Evolutionary conservation across 2,113 vertebrate genomes (phyloP).

Genomic region (Spilogale gracilis): DNA sequence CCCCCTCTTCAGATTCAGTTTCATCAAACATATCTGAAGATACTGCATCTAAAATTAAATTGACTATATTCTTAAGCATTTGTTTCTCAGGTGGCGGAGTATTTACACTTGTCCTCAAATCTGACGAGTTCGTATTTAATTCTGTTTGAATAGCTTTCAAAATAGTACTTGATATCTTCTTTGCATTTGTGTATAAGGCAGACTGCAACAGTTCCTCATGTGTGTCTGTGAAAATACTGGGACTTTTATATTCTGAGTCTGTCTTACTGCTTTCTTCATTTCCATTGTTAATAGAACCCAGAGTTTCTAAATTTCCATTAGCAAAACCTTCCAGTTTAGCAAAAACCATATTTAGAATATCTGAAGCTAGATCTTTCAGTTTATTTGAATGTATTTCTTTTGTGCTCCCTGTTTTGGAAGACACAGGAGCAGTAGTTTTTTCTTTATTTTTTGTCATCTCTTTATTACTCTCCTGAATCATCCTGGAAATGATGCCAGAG

Average conservation of each 20-base stretch:
- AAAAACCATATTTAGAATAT: conserved; percentile 80
- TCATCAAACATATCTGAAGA: conserved; percentile 46
- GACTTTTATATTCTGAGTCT: not conserved
- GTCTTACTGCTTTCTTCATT: not conserved
- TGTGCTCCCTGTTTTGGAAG: not conserved
- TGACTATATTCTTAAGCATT: conserved; percentile 62
- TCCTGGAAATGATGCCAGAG: conserved; percentile 60
- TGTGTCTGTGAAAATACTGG: not conserved
- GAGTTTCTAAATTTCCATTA: conserved; percentile 55
- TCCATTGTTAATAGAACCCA: not conserved
- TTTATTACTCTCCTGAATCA: not conserved
- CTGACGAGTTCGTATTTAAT: conserved; percentile 63
- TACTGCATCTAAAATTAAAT: conserved; percentile 72
- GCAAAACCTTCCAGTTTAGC: conserved; percentile 75
- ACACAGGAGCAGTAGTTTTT: not conserved
- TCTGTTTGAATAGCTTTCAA: conserved; percentile 78
- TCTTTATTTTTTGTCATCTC: not conserved
- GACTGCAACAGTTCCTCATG: conserved; percentile 51
- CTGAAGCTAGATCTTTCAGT: conserved; percentile 64
- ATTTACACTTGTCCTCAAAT: not conserved
- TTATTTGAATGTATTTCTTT: conserved; percentile 33
- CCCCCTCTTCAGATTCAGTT: conserved; percentile 36
- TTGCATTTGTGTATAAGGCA: conserved; percentile 63
- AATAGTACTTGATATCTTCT: conserved; percentile 71
- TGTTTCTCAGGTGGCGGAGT: conserved; percentile 44